phyloP scores from a whole-genome alignment of 2,888 invertebrate genomes.

The Rhorus exstirpatorius region DNA sequence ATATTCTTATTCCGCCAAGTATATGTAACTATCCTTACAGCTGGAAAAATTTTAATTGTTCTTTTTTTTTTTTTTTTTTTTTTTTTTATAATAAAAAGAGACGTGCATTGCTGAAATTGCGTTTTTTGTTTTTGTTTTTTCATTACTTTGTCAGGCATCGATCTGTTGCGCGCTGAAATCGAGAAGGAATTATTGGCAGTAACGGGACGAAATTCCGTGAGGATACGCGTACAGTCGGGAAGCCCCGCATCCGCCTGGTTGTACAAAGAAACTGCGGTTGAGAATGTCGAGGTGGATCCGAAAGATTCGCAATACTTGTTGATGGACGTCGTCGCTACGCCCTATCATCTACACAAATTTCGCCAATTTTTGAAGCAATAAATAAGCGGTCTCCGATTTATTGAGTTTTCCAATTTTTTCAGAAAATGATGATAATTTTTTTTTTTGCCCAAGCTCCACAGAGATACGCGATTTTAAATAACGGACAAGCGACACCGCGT shows the following conservation, averaged over 20 bases:
- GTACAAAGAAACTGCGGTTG: constrained; percentile 89
- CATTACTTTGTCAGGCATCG: constrained; percentile 84
- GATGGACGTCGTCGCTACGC: constrained; percentile 88
- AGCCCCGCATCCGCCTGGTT: constrained; percentile 89
- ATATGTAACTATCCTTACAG: no score
- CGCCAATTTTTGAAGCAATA: constrained; percentile 82
- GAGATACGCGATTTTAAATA: constrained; percentile 62
- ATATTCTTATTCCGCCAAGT: no score
- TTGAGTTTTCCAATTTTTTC: not conserved
- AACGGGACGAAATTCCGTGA: constrained; percentile 87
- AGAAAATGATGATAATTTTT: not conserved
- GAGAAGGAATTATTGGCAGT: constrained; percentile 87
- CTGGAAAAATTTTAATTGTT: not conserved
- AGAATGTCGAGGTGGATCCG: constrained; percentile 86
- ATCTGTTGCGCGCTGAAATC: constrained; percentile 85
- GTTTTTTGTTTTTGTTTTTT: not conserved
- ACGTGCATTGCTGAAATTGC: not conserved
- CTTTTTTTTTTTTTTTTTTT: not conserved
- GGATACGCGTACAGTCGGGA: constrained; percentile 88
- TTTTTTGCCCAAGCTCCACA: constrained; percentile 43
- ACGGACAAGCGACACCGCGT: constrained; percentile 63
- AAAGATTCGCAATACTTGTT: constrained; percentile 87
- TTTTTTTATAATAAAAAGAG: not conserved
- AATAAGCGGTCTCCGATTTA: constrained; percentile 61
- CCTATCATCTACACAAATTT: constrained; percentile 88